Base-by-base conservation (phyloP, 2,113 vertebrate species). In the Protomyctophum bolini region DNA sequence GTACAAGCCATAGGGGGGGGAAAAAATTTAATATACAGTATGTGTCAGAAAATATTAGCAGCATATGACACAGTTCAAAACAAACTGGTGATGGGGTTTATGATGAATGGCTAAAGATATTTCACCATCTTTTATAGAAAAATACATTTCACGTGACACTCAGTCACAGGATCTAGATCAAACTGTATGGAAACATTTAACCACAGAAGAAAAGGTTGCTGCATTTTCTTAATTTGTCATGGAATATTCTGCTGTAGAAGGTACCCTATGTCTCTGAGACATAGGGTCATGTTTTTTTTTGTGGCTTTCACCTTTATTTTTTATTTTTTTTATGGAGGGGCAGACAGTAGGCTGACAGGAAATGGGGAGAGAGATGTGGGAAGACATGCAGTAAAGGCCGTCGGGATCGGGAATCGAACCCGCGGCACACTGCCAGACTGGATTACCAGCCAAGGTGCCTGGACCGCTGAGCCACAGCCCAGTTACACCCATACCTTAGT, bases 111-210 rank as follows among this genome's bases (percentile, higher is more conserved):
- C 21, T 56, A 41, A 41, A 41, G 63, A 55, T 10, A 81, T 63
- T 82, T 72, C 66, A 68, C 70, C 71, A 81, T 83, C 72, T 86
- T 78, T 79, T 66, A 70, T 56, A 77, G 68, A 76, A 54, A 73
- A 73, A 75, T 60, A 15, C 69, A 46, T 50, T 56, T 66, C 49
- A 50, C 0, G 21, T 49, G 63, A 72, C 48, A 21, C 67, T 9
- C 6, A 56, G 7, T 66, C 14, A 57, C 28, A 15, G 68, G 11
- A 58, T 71, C 2, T 29, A 12, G 58, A 73, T 63, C 49, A 69
- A 56, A 80, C 15, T 58, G 59, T 74, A 71, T 69, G 7, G 46
- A 11, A 46, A 62, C 54, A 58, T 66, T 65, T 7, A 64, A 51
- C 55, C 10, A 8, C 57, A 21, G 62, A 64, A 70, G 12, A 57